These are phyloP conservation scores for Ornithoptera alexandrae DNA, from an alignment of 2,888 invertebrate species.

Conservation along the genomic window DNA sequence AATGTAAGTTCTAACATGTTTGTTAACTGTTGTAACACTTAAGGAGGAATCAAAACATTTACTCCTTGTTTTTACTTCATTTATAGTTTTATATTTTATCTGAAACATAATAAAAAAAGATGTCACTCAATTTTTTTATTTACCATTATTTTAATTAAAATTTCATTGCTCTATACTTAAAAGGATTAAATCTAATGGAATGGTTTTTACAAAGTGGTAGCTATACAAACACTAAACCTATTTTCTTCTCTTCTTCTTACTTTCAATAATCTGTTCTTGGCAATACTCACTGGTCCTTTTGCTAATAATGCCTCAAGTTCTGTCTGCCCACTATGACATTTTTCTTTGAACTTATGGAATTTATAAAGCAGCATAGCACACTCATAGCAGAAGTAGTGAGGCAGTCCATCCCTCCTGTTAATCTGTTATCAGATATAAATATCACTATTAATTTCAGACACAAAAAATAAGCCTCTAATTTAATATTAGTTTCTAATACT, in stretches of 20 bases:
- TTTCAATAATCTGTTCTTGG: background rate
- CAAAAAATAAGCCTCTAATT: no score
- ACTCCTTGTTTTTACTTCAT: slow-evolving; percentile 44
- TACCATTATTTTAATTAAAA: no score
- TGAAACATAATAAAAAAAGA: slow-evolving; percentile 31
- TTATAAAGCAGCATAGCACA: slow-evolving; percentile 53
- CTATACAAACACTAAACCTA: no score
- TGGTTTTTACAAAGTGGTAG: no score
- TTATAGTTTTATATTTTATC: slow-evolving; percentile 45
- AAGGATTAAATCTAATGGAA: no score
- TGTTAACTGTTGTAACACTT: slow-evolving; percentile 37
- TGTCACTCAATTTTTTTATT: background rate
- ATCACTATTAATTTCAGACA: no score
- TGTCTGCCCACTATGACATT: slow-evolving; percentile 48
- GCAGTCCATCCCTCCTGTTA: slow-evolving; percentile 45
- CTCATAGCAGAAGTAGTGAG: slow-evolving; percentile 54
- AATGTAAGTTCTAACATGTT: slow-evolving; percentile 44
- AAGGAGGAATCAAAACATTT: slow-evolving; percentile 42
- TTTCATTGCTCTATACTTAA: no score
- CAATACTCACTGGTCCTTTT: slow-evolving; percentile 48
- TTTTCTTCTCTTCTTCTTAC: no score
- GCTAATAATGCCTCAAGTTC: slow-evolving; percentile 44
- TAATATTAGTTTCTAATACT: no score
- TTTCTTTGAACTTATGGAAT: slow-evolving; percentile 55
- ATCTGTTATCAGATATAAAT: slow-evolving; percentile 38